These are phyloP conservation scores for Cepaea hortensis DNA, from an alignment of 2,888 invertebrate genomes.

Conservation along the genomic window DNA sequence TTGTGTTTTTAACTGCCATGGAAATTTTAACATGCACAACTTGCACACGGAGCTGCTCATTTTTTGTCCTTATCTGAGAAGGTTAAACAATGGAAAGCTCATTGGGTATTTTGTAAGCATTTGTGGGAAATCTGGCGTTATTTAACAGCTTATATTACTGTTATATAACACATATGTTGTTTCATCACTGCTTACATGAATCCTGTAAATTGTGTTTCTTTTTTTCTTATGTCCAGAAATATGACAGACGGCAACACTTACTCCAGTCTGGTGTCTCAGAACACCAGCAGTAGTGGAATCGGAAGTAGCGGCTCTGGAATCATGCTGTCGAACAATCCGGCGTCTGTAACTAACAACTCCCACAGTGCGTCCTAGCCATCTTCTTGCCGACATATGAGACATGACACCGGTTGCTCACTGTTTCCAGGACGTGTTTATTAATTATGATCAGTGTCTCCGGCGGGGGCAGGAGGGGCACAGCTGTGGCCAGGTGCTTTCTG, in stretches of 20 bases:
- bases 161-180: no score
- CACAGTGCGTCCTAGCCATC: conserved; percentile 57
- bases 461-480: neutral
- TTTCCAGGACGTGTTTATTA: neutral
- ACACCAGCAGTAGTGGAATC: neutral
- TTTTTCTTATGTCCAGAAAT: conserved; percentile 43
- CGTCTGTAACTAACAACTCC: conserved; percentile 31
- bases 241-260: conserved; percentile 36
- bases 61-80: no score
- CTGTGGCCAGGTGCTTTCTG: conserved; percentile 1
- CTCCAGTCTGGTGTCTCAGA: conserved; percentile 13
- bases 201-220: neutral
- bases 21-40: no score
- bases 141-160: no score
- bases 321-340: conserved; percentile 10
- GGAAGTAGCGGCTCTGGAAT: neutral
- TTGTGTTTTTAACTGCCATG: no score
- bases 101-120: no score
- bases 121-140: no score
- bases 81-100: no score
- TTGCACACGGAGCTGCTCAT: no score
- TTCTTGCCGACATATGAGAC: conserved; percentile 62
- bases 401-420: conserved; percentile 56
- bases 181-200: no score
- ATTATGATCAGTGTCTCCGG: neutral